Evolutionary conservation across 2,888 invertebrate species (phyloP).

Genomic region (Deilephila elpenor): DNA sequence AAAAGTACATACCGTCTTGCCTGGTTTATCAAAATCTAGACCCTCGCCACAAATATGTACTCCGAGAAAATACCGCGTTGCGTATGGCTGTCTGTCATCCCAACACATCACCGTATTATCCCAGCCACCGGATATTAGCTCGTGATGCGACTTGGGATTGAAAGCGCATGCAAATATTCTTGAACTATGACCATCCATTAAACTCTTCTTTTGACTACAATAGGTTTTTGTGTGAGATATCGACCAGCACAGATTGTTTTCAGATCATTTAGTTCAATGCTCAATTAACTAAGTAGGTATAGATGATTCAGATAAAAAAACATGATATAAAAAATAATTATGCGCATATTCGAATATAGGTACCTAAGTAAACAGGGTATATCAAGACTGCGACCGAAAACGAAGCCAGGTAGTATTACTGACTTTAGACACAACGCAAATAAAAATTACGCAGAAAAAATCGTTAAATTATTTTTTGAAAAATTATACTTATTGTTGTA

Average conservation of each 20-base stretch:
- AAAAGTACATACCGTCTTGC: constrained; percentile 81
- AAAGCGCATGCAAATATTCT: constrained; percentile 87
- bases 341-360: no score
- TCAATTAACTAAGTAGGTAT: no score
- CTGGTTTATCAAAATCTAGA: constrained; percentile 86
- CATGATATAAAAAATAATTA: no score
- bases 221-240: background rate
- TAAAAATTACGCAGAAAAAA: no score
- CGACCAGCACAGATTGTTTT: background rate
- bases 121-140: constrained; percentile 88
- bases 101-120: constrained; percentile 87
- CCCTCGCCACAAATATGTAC: constrained; percentile 88
- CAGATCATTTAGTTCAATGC: no score
- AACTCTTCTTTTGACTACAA: constrained; percentile 75
- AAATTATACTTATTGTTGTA: no score
- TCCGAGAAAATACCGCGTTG: constrained; percentile 84
- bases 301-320: no score
- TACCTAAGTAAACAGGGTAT: no score
- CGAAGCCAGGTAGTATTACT: no score
- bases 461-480: no score
- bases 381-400: no score
- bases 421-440: no score
- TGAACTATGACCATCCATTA: constrained; percentile 86
- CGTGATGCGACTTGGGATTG: constrained; percentile 86
- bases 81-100: constrained; percentile 87